Conservation (phyloP, 2,113 vertebrate genomes). For the Rattus rattus region DNA sequence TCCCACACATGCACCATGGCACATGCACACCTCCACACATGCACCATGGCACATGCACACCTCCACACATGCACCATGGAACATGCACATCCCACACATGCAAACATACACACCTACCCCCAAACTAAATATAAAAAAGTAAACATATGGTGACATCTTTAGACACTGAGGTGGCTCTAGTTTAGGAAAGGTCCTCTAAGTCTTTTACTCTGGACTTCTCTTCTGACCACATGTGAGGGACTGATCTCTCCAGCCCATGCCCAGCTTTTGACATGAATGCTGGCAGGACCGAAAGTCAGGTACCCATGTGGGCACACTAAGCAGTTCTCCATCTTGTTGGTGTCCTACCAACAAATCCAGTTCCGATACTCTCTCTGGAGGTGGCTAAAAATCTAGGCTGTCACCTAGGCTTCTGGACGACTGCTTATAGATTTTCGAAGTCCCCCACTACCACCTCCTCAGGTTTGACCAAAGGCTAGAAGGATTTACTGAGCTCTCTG, state of each 20-base stretch:
- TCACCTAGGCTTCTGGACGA: not conserved
- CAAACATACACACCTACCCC: not conserved
- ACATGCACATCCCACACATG: not conserved
- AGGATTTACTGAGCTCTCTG: not conserved
- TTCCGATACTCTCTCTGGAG: not conserved
- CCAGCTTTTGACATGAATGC: no score
- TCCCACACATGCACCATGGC: not conserved
- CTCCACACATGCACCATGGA: no score
- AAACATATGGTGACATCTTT: not conserved
- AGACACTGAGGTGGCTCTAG: not conserved
- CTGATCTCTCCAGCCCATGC: no score
- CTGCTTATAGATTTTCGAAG: rapidly evolving
- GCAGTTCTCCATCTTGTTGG: no score
- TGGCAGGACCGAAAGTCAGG: no score
- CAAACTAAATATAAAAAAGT: not conserved
- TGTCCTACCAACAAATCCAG: not conserved
- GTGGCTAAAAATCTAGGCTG: not conserved
- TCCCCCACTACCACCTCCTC: not conserved
- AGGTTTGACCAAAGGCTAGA: not conserved
- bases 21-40: not conserved
- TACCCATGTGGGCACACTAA: no score
- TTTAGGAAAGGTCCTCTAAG: not conserved
- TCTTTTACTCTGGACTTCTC: not conserved
- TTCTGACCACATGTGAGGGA: not conserved
- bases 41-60: no score